Evolutionary conservation across 2,888 invertebrate species (phyloP).

Genomic region (Leuctra nigra): DNA sequence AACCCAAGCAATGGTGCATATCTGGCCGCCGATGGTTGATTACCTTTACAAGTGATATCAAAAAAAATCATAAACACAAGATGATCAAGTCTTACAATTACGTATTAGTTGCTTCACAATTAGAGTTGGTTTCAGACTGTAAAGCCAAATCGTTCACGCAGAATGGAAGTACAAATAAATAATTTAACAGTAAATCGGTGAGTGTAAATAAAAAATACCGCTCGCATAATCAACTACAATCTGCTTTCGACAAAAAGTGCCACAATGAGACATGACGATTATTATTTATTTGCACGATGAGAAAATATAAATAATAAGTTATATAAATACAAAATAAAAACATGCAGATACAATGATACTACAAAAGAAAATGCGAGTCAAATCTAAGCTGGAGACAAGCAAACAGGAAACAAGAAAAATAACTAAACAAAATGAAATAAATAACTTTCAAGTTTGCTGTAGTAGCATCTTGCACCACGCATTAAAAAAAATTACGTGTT

Average conservation of each 20-base stretch:
- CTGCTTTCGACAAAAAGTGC: background rate
- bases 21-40: too few relatives aligned
- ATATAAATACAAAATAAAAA: constrained; percentile 27
- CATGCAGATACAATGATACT: constrained; percentile 12
- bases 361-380: background rate
- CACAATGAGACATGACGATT: background rate
- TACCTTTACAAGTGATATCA: too few relatives aligned
- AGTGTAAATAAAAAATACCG: too few relatives aligned
- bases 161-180: too few relatives aligned
- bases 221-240: background rate
- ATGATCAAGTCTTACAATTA: background rate
- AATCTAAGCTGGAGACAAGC: background rate
- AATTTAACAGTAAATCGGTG: too few relatives aligned
- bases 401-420: background rate
- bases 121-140: background rate
- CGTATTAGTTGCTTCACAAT: background rate
- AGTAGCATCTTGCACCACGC: background rate
- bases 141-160: too few relatives aligned
- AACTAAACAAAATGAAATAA: background rate
- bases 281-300: background rate
- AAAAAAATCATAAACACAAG: too few relatives aligned
- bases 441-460: background rate
- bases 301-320: constrained; percentile 28
- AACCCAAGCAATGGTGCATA: too few relatives aligned
- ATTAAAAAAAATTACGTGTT: constrained; percentile 2